Base-by-base conservation (phyloP, 1,140 invertebrate species). In the Episyrphus balteatus region DNA sequence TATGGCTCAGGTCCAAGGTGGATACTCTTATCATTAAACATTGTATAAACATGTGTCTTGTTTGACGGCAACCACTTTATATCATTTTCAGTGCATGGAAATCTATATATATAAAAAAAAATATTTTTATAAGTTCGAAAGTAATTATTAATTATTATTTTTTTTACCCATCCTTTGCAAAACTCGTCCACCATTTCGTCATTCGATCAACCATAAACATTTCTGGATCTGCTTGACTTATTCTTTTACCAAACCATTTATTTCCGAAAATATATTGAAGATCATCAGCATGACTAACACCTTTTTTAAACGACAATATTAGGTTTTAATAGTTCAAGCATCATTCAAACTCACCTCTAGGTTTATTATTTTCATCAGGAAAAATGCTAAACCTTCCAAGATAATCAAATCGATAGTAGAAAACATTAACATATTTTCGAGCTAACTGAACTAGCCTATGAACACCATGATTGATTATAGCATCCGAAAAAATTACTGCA, bases 231-330 rank as follows among this genome's bases (percentile, higher is more conserved):
- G 7, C 17, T 39, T 39, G 7, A 10, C 8, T 39, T 8, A 39
- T 10, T 17, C 8, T 14, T 39, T 9, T 9, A 9, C 9, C 37
- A 13, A 7, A 14, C 7, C 75, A 72, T 5, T 61, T 64, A 19
- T 77, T 66, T 0, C 75, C 75, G 48, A 79, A 79, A 0, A 78
- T 48, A 52, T 75, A 78, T 38, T 75, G 71, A 9, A 78, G 58
- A 39, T 78, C 76, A 49, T 79, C 77, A 12, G 73, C 74, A 55
- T 78, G 76, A 40, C 69, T 72, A 1, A 78, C 75, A 1, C 77
- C 68, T n/a, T n/a, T n/a, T n/a, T n/a, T n/a, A n/a, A n/a, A n/a
- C n/a, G n/a, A n/a, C n/a, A n/a, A n/a, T n/a, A n/a, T n/a, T n/a
- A n/a, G n/a, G n/a, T n/a, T n/a, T n/a, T n/a, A n/a, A n/a, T n/a